phyloP scores from a whole-genome alignment of 2,113 vertebrate species.

The Spea bombifrons region DNA sequence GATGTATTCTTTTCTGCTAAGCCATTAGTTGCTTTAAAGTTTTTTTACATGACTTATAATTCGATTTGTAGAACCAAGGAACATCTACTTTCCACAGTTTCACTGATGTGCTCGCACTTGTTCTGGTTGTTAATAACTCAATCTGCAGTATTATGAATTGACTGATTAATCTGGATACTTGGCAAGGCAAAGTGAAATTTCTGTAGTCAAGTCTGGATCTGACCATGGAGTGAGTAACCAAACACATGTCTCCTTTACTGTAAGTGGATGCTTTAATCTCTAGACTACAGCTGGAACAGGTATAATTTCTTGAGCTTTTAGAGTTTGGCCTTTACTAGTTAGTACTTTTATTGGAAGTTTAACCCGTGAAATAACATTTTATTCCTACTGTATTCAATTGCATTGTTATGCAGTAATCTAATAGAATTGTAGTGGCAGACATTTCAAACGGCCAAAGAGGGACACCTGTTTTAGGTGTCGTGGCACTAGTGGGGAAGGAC shows the following conservation, averaged over 20 bases:
- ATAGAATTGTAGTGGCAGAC: no score
- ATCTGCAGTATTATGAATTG: background rate
- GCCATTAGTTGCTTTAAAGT: no score
- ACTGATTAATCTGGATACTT: background rate
- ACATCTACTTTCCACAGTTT: background rate
- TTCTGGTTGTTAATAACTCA: background rate
- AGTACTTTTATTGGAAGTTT: background rate
- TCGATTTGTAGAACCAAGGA: background rate
- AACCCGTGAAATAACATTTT: background rate
- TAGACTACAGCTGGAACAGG: background rate
- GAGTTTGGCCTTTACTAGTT: background rate
- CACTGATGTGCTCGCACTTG: background rate
- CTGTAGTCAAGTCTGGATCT: conserved; percentile 1
- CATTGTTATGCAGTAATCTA: no score
- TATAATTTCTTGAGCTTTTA: background rate
- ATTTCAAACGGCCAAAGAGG: no score
- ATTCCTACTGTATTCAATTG: no score
- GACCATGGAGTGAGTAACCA: background rate
- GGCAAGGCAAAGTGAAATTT: background rate
- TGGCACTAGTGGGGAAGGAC: no score
- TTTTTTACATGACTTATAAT: background rate
- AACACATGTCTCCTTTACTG: background rate
- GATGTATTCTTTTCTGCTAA: no score
- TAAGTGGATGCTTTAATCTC: background rate
- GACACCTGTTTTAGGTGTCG: no score